Evolutionary conservation across 2,113 vertebrate genomes (phyloP), one percentile per base, ranked within the genome.

Genomic region (Procavia capensis): DNA sequence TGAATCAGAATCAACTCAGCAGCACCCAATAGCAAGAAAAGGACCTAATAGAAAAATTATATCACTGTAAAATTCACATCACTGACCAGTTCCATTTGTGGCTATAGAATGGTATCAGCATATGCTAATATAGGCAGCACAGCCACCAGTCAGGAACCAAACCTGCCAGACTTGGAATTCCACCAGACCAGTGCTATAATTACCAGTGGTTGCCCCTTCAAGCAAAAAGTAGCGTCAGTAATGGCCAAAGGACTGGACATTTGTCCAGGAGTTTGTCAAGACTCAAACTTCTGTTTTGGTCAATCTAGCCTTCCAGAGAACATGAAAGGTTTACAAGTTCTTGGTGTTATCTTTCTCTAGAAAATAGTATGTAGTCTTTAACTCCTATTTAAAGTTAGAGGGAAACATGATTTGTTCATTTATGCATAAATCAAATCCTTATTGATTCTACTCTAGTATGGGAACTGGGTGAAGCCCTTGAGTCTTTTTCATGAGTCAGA

Each of bases 371-470:
- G 16, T 88, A 19, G 2, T 39, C 74, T 91, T 82, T 83, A 54
- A 63, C 75, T 91, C 27, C 34, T 14, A 47, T 13, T 74, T 92
- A 50, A 22, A 93, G 93, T 82, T 4, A 87, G 79, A 96, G 29
- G 45, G 24, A 54, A 88, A 86, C 70, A 24, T 74, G 41, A 45
- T 41, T 81, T 0, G n/a, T 57, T 64, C 29, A 36, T 68, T 88
- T 19, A 34, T 95, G 83, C 16, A 57, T 86, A 88, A 16, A 81
- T 91, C 45, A 72, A 64, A 50, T 84, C 39, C 43, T 81, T 66
- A 50, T 61, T 82, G 59, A 61, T 94, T 92, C 39, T 82, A 13
- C 13, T 66, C 45, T 90, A 78, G 24, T 39, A 36, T 66, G 75
- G 64, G 24, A 22, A 54, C 2, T 24, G 14, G 59, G 11, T 72